Base-by-base conservation (phyloP, 1,140 invertebrate genomes). In the Drosophila pruinosa region DNA sequence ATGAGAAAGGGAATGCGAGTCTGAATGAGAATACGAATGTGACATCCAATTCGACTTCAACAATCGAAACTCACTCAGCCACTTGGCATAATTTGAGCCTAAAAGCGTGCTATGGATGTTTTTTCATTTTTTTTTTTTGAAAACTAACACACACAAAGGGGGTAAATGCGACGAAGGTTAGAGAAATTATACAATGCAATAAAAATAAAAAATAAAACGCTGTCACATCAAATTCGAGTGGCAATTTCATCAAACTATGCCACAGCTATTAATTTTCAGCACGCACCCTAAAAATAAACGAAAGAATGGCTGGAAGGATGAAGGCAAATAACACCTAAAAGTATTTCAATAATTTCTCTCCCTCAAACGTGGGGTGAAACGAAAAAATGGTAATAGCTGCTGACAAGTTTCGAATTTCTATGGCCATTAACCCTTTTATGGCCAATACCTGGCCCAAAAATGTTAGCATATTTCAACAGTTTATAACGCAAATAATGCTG, bases 371-470 rank as follows among this genome's bases (percentile, higher is more conserved):
- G 12, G 15, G 1, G 26, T 8, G 22, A 36, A 65, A 34, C 36
- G 10, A 24, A n/a, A 41, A 53, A 62, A 69, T 36, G 61, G 74
- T 58, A 76, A 79, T 85, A 67, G 73, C 65, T 67, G 82, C 69
- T 80, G 81, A 88, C 82, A 86, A 88, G 82, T 81, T 81, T 86
- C 77, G 65, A 78, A 86, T 86, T 86, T 86, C 77, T 69, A 71
- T 81, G 65, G 73, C 77, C 77, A 86, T 86, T 81, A 86, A 86
- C 81, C 82, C 78, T 88, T 86, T 86, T 86, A 72, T 71, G 75
- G 52, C n/a, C 14, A 12, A 26, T 59, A 73, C 80, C 80, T 85
- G 67, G 41, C 17, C 45, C 53, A 45, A 14, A 56, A 62, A 69
- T 81, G 74, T 86, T 78, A 75, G 77, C 81, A 86, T 86, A 88